Conservation (phyloP, 2,113 vertebrate genomes). For the Tamias sibiricus region DNA sequence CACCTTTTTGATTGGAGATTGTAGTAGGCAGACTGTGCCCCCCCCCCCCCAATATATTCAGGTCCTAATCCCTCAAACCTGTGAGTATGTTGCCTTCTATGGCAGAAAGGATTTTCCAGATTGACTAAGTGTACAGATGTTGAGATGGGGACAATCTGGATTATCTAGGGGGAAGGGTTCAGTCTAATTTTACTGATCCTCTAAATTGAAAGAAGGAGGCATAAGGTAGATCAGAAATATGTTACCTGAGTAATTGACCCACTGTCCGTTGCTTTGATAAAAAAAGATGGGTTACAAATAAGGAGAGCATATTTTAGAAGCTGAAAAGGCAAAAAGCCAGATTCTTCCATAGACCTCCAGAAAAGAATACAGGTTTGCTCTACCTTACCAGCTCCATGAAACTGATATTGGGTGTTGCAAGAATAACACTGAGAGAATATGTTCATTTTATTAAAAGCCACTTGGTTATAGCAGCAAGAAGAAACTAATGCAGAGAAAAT, state of each 20-base stretch:
- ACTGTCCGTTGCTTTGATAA: background rate
- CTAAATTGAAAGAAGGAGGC: background rate
- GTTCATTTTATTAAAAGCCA: background rate
- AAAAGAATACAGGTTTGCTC: background rate
- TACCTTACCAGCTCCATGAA: background rate
- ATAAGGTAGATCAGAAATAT: background rate
- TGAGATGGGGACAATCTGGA: background rate
- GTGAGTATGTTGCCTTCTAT: background rate
- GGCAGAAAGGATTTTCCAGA: background rate
- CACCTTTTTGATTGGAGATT: background rate
- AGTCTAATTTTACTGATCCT: background rate
- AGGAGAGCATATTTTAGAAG: background rate
- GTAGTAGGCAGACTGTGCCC: background rate
- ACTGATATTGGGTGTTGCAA: background rate
- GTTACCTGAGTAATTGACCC: background rate
- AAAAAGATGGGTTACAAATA: background rate
- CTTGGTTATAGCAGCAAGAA: background rate
- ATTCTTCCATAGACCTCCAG: background rate
- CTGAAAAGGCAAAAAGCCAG: background rate
- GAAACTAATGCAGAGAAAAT: background rate
- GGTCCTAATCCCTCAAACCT: background rate
- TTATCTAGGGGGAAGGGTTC: background rate
- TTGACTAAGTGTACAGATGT: background rate
- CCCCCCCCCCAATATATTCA: background rate
- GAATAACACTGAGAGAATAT: background rate